Base-by-base conservation (phyloP, 2,888 invertebrate species). In the Drosophila diplacantha region DNA sequence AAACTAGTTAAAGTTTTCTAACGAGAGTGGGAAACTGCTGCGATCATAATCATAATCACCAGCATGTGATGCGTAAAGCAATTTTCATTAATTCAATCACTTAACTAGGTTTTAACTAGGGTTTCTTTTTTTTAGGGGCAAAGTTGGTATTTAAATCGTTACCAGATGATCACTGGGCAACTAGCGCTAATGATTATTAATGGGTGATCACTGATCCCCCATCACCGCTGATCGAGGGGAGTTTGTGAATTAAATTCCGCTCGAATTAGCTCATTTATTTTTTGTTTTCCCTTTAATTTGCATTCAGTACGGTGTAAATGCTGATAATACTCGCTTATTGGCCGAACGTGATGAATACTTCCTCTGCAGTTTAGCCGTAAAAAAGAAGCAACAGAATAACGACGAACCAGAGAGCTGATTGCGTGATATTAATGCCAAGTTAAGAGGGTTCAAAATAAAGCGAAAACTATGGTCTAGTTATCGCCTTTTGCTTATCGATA, bases 271-370 rank as follows among this genome's bases (percentile, higher is more conserved):
- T 54, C 24, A 52, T 54, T 53, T 32, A 22, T 5, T 11, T 53
- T 53, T 53, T 34, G 14, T 53, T 16, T 31, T 31, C 44, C 29
- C 29, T 31, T 46, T 5, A 46, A 31, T 46, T 46, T 46, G 29
- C 24, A n/a, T 20, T n/a, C 34, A 16, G n/a, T 22, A 11, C 31
- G 29, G 20, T 32, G 32, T 22, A 51, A 54, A 52, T 34, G 52
- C 24, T 34, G 53, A 54, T 51, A 51, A 29, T 29, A 24, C 18
- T 51, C 24, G 14, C 32, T 47, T 43, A 43, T 43, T 26, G 43
- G 49, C 18, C n/a, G 54, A 55, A 55, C 54, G 54, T 55, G 54
- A 55, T 35, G 53, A 20, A n/a, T 18, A 35, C 55, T 54, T 55
- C 54, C 54, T 29, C 35, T 55, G 20, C 12, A 29, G 12, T 5